Conservation (phyloP, 2,113 vertebrate genomes). For the Hemichromis elongatus region DNA sequence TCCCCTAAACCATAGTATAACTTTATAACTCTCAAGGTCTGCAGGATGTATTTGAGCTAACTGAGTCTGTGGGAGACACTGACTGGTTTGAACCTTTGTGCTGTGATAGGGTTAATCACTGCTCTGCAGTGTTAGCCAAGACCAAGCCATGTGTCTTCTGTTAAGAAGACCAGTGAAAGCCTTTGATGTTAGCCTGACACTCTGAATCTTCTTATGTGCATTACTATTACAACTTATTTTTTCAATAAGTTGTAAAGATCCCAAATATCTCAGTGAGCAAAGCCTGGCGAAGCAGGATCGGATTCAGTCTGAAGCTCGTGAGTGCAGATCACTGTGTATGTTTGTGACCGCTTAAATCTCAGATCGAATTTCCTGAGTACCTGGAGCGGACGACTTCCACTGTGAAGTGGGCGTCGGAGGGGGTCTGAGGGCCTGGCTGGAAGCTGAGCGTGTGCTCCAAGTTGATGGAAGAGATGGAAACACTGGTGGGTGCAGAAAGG, state of each 20-base stretch:
- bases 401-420: slow-evolving; percentile 7
- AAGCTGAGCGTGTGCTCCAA: slow-evolving; percentile 62
- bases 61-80: background rate
- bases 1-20: too few species aligned
- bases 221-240: too few species aligned
- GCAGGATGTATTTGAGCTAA: too few species aligned
- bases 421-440: slow-evolving; percentile 35
- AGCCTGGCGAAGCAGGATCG: background rate
- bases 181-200: background rate
- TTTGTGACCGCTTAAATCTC: background rate
- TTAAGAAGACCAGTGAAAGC: background rate
- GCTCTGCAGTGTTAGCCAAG: background rate
- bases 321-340: background rate
- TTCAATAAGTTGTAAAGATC: too few species aligned
- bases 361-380: slow-evolving; percentile 12
- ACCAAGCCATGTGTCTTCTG: background rate
- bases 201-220: background rate
- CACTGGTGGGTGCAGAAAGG: slow-evolving; percentile 46
- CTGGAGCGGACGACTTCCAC: slow-evolving; percentile 29
- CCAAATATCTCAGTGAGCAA: background rate
- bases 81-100: background rate
- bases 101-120: background rate
- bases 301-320: background rate
- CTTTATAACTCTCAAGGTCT: too few species aligned
- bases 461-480: slow-evolving; percentile 64